Conservation (phyloP, 2,113 vertebrate genomes). For the Mobula birostris region DNA sequence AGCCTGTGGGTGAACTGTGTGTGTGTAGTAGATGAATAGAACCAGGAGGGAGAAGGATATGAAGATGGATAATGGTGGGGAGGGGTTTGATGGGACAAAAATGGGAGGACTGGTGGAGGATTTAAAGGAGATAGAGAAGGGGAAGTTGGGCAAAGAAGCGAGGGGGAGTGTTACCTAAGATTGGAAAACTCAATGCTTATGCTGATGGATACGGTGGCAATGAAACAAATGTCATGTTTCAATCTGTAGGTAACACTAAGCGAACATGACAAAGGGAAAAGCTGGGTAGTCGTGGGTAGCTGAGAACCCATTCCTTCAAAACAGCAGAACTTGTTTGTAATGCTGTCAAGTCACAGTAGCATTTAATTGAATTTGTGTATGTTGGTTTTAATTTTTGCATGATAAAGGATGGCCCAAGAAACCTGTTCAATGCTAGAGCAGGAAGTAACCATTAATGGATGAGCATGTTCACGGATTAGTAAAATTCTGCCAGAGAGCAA, state of each 20-base stretch:
- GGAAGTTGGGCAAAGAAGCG: too few relatives aligned
- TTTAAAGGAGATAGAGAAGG: too few relatives aligned
- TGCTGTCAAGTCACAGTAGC: background rate
- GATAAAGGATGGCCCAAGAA: background rate
- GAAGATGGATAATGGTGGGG: too few relatives aligned
- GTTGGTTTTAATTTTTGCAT: background rate
- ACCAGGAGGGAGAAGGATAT: too few relatives aligned
- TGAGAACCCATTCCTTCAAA: background rate
- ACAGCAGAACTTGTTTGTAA: background rate
- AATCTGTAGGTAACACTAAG: background rate
- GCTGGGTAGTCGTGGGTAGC: background rate
- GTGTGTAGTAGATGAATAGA: too few relatives aligned
- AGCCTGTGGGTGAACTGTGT: too few relatives aligned
- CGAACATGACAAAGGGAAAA: background rate
- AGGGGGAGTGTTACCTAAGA: too few relatives aligned
- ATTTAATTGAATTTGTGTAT: background rate
- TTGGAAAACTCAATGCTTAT: too few relatives aligned
- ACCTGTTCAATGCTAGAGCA: background rate
- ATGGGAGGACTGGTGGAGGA: too few relatives aligned
- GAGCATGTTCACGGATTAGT: background rate
- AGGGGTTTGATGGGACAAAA: too few relatives aligned
- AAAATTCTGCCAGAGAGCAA: background rate
- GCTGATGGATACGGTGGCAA: too few relatives aligned
- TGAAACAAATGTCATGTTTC: background rate
- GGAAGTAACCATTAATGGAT: background rate